Conservation (phyloP, 2,113 vertebrate species). For the Cebus imitator region DNA sequence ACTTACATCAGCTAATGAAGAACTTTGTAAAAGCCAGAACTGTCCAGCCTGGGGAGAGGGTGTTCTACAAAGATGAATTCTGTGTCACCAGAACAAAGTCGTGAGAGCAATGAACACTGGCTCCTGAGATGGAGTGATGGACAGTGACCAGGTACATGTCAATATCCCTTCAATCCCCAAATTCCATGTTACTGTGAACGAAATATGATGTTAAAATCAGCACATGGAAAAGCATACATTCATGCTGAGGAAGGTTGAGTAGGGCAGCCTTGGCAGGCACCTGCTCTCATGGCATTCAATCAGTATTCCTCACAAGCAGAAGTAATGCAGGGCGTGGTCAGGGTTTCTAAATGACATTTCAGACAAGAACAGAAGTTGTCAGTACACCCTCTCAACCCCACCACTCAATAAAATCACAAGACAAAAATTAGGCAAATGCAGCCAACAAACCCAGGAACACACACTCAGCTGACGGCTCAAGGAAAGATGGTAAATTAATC, state of each 20-base stretch:
- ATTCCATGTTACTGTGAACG: background rate
- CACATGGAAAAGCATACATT: fast-evolving
- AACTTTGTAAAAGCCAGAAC: background rate
- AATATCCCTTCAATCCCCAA: background rate
- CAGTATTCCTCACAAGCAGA: background rate
- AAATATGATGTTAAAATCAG: fast-evolving
- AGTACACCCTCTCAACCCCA: fast-evolving
- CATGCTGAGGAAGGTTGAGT: background rate
- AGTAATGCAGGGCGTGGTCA: background rate
- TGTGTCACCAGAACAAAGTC: no score
- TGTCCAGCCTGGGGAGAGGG: background rate
- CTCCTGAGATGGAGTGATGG: background rate
- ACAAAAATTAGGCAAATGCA: background rate
- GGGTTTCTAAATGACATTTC: background rate
- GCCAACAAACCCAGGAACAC: background rate
- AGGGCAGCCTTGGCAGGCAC: fast-evolving
- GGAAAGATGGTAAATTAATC: background rate
- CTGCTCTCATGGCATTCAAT: no score
- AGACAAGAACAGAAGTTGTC: background rate
- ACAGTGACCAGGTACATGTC: background rate
- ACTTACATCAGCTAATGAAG: background rate
- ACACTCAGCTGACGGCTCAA: background rate
- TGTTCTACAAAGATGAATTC: background rate
- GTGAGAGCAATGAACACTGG: fast-evolving
- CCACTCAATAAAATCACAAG: background rate